Conservation (phyloP, 2,113 vertebrate species). For the Rhodinocichla rosea region DNA sequence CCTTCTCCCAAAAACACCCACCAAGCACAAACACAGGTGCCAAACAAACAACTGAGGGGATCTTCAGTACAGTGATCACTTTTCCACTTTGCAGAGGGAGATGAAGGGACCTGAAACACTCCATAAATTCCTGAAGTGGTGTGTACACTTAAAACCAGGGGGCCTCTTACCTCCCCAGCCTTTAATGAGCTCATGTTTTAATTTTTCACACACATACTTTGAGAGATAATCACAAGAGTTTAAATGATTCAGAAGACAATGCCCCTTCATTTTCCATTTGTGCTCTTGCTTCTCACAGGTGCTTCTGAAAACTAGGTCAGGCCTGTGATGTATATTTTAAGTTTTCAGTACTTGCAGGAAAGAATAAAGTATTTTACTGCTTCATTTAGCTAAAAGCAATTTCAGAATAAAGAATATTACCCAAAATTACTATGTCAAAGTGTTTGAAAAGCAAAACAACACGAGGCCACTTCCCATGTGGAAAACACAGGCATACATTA, state of each 20-base stretch:
- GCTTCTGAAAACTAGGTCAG: slow-evolving; percentile 34
- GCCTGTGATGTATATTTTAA: slow-evolving; percentile 27
- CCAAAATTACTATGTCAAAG: neutral
- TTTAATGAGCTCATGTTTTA: neutral
- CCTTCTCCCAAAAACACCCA: neutral
- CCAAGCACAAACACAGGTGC: neutral
- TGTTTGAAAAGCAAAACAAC: neutral
- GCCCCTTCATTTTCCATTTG: neutral
- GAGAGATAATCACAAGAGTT: neutral
- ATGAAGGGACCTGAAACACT: neutral
- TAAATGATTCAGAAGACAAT: neutral
- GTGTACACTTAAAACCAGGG: neutral
- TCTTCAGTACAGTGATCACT: neutral
- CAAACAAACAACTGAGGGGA: rapidly evolving
- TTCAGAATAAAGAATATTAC: neutral
- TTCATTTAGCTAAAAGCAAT: neutral
- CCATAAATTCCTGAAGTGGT: neutral
- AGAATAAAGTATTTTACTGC: neutral
- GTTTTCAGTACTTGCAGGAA: neutral
- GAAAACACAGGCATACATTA: neutral
- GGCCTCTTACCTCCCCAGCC: neutral
- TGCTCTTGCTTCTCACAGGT: neutral
- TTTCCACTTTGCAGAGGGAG: neutral
- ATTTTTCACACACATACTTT: neutral
- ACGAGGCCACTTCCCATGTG: neutral